These are phyloP conservation scores for Microchrysa polita DNA, from an alignment of 2,888 invertebrate species.

Conservation along the genomic window DNA sequence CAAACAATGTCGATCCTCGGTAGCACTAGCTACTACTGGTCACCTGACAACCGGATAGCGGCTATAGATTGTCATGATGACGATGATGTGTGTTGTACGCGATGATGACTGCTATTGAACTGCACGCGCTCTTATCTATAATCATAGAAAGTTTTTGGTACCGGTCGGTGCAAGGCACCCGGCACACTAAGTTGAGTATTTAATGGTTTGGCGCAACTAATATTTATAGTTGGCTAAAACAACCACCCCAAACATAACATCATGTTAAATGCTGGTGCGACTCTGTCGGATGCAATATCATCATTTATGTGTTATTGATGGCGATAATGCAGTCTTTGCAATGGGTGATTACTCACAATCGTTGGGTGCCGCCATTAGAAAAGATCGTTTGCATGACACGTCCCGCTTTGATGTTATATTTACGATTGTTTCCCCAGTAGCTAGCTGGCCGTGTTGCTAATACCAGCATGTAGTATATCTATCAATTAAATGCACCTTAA, in stretches of 20 bases:
- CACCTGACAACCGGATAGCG: slow-evolving; percentile 25
- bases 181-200: too few species aligned
- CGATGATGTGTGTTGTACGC: background rate
- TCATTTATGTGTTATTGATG: background rate
- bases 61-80: background rate
- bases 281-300: background rate
- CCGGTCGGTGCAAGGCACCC: slow-evolving; percentile 26
- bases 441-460: too few species aligned
- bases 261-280: background rate
- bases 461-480: background rate
- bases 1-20: too few species aligned
- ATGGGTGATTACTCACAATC: slow-evolving; percentile 13
- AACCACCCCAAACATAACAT: background rate
- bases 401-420: background rate
- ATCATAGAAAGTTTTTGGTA: slow-evolving; percentile 45
- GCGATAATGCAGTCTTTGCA: too few species aligned
- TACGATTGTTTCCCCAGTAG: background rate
- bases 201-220: background rate
- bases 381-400: background rate
- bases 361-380: background rate
- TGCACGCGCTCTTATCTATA: slow-evolving; percentile 8
- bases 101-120: background rate
- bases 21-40: too few species aligned
- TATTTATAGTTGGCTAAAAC: background rate
- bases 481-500: background rate